These are phyloP conservation scores for Tychaedon coryphoeus DNA, from an alignment of 2,113 vertebrate species.

Conservation along the genomic window DNA sequence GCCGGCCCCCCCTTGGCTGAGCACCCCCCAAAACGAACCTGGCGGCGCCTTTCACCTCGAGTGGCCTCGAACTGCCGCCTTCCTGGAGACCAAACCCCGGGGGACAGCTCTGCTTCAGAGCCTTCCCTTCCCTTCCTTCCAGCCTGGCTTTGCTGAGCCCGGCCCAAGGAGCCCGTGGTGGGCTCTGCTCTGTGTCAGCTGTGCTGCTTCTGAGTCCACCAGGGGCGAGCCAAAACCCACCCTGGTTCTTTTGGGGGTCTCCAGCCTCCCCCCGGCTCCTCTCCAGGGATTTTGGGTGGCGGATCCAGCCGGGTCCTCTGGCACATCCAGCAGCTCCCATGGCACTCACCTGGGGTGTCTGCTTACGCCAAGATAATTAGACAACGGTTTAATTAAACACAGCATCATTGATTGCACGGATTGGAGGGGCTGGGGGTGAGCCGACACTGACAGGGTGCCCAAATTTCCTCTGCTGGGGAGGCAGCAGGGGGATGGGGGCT, in stretches of 20 bases:
- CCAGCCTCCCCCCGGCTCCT: rapidly evolving
- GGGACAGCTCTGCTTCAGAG: neutral
- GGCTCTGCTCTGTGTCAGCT: neutral
- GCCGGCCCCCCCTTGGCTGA: neutral
- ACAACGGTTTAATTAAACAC: neutral
- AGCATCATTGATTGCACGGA: rapidly evolving
- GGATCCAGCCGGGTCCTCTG: neutral
- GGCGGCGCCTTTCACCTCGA: neutral
- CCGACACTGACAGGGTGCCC: rapidly evolving
- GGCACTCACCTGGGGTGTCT: neutral
- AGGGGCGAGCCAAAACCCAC: rapidly evolving
- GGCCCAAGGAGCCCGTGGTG: rapidly evolving
- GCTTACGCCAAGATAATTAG: neutral
- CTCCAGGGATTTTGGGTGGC: neutral
- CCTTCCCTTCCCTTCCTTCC: neutral
- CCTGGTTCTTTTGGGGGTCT: neutral
- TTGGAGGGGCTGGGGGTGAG: neutral
- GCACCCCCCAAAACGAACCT: neutral
- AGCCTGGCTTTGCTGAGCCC: neutral
- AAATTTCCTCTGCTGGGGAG: neutral
- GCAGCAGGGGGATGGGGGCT: neutral
- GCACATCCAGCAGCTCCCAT: rapidly evolving
- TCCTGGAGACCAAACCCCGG: neutral
- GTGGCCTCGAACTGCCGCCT: neutral
- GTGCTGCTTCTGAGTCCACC: rapidly evolving